A percentile compares a stretch with the other conserved stretches of the same genome.
phyloP scores from a whole-genome alignment of 2,113 vertebrate species.

The Podiceps cristatus region DNA sequence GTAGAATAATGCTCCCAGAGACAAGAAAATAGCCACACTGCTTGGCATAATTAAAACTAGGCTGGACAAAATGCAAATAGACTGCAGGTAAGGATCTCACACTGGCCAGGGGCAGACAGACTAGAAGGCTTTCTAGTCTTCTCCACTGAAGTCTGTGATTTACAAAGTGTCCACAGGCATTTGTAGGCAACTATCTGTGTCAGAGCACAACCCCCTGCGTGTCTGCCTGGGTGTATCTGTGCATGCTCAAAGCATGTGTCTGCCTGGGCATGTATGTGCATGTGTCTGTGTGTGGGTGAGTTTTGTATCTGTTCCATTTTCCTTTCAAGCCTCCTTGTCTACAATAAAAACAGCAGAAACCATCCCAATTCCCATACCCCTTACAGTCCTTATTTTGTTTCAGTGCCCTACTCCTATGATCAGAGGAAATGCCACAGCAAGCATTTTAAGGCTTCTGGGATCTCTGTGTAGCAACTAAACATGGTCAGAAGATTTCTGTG shows the following conservation, averaged over 20 bases:
- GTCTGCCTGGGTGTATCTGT: conserved; percentile 10
- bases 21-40: background rate
- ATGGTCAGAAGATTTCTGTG: background rate
- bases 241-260: background rate
- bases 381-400: background rate
- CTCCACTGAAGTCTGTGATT: background rate
- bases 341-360: conserved; percentile 2
- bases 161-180: background rate
- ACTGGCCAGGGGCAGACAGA: background rate
- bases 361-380: background rate
- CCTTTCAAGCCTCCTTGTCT: background rate
- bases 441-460: background rate
- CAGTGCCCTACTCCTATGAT: background rate
- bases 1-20: background rate
- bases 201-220: background rate
- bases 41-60: background rate
- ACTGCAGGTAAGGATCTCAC: background rate
- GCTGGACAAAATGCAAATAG: conserved; percentile 2
- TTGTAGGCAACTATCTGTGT: background rate
- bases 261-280: conserved; percentile 17
- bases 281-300: background rate
- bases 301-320: conserved; percentile 13
- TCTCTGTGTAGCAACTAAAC: background rate
- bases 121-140: background rate
- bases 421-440: background rate